phyloP scores from a whole-genome alignment of 2,113 vertebrate genomes.

The Orthonyx spaldingii region DNA sequence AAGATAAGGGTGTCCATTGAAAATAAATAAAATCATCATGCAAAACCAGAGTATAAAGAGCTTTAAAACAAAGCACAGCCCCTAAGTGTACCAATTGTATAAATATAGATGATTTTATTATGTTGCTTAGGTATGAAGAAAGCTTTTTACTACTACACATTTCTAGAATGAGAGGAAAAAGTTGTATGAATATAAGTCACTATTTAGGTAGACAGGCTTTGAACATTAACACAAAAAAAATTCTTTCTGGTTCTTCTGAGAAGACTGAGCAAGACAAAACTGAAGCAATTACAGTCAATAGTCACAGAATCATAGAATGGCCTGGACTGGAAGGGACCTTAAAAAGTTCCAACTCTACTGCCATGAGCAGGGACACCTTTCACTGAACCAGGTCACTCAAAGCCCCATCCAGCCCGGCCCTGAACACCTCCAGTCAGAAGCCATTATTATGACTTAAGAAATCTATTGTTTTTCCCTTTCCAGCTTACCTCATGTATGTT shows the following conservation, averaged over 20 bases:
- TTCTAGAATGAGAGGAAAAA: neutral
- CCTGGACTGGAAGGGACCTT: neutral
- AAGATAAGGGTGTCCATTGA: neutral
- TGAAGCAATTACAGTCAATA: neutral
- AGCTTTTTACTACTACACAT: neutral
- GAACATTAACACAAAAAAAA: neutral
- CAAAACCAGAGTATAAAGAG: neutral
- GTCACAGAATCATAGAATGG: neutral
- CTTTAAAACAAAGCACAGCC: neutral
- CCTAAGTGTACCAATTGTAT: neutral
- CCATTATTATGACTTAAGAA: neutral
- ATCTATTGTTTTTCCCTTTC: neutral
- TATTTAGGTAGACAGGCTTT: neutral
- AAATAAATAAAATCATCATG: neutral
- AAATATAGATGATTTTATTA: neutral
- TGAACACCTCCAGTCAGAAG: neutral
- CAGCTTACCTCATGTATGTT: slow-evolving; percentile 80
- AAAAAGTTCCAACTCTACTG: neutral
- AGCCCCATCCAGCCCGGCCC: neutral
- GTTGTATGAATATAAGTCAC: neutral
- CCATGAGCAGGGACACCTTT: neutral
- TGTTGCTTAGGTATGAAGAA: neutral
- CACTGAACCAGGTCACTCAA: neutral
- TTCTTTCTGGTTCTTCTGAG: neutral
- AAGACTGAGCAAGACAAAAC: neutral